Evolutionary conservation across 2,888 invertebrate genomes (phyloP).

Genomic region (Stenodema calcarata): DNA sequence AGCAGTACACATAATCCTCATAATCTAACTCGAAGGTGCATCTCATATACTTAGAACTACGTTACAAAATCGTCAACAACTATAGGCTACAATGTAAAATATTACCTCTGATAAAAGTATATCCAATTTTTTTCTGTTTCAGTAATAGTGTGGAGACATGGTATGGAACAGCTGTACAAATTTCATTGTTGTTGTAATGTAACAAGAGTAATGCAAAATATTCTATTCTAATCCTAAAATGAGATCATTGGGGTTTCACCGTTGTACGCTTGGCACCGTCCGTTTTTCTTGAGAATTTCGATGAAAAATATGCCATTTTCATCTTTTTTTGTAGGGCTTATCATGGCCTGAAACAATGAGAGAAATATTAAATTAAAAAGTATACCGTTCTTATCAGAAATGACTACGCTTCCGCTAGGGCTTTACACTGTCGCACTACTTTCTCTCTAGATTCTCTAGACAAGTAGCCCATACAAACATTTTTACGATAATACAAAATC

Average conservation of each 20-base stretch:
- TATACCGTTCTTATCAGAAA: no score
- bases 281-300: conserved; percentile 31
- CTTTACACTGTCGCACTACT: no score
- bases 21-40: neutral
- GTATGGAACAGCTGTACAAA: neutral
- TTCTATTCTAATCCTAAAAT: conserved; percentile 44
- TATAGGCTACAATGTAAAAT: conserved; percentile 19
- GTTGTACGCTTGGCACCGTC: conserved; percentile 39
- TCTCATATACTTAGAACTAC: conserved; percentile 1
- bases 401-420: no score
- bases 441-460: no score
- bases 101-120: conserved; percentile 21
- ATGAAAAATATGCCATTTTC: conserved; percentile 26
- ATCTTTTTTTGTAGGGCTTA: conserved; percentile 7
- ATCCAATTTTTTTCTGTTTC: neutral
- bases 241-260: conserved; percentile 40
- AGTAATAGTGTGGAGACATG: neutral
- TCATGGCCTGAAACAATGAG: conserved; percentile 40
- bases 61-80: neutral
- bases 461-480: no score
- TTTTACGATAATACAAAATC: no score
- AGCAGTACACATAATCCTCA: neutral
- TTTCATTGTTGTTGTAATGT: neutral
- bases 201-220: conserved; percentile 36
- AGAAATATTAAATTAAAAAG: neutral